Conservation (phyloP, 2,888 invertebrate genomes). For the Pristionchus exspectatus region DNA sequence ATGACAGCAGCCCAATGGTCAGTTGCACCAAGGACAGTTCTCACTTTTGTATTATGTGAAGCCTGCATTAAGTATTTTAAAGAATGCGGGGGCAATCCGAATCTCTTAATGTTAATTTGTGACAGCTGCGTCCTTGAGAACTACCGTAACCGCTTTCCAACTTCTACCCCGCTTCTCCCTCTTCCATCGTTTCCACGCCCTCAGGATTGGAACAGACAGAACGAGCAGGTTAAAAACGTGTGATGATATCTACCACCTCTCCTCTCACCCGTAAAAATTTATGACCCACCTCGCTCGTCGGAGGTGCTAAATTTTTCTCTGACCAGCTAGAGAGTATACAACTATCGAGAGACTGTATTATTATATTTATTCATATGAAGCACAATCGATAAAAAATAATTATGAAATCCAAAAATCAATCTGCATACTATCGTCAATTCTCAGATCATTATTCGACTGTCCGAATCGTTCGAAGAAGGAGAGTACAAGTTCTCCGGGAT, state of each 20-base stretch:
- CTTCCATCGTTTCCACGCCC: not conserved
- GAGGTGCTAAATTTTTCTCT: too few species aligned
- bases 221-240: too few species aligned
- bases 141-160: not conserved
- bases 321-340: too few species aligned
- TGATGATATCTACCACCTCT: too few species aligned
- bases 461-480: not conserved
- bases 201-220: too few species aligned
- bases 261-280: too few species aligned
- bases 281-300: too few species aligned
- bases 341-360: too few species aligned
- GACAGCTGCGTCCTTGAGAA: not conserved
- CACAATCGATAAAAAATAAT: too few species aligned
- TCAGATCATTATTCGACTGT: not conserved
- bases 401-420: constrained; percentile 2
- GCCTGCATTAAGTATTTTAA: not conserved
- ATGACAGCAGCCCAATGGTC: not conserved
- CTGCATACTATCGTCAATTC: not conserved
- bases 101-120: not conserved
- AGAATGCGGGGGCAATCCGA: not conserved
- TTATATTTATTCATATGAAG: too few species aligned
- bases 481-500: not conserved
- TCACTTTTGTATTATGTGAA: not conserved
- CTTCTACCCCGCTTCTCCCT: not conserved
- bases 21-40: not conserved